Evolutionary conservation across 2,113 vertebrate species (phyloP), one percentile per base, ranked within the genome.

Genomic region (Thalassarche chlororhynchos): DNA sequence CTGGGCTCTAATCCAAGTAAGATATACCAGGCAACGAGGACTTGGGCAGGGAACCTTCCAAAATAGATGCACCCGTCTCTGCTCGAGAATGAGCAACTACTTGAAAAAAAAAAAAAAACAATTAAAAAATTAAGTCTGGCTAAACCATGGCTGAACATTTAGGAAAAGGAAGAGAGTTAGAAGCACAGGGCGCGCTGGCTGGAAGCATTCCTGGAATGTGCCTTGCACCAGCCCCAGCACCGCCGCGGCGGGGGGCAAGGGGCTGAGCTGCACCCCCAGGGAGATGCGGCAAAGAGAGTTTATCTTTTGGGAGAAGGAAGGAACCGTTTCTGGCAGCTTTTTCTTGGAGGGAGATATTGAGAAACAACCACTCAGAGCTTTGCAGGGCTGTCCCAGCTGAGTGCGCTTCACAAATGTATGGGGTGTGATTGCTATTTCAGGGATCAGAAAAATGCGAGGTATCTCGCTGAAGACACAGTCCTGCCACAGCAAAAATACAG

Each of bases 361-460:
- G 62, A 65, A 82, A 74, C 47, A 82, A 74, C 47, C 36, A 8
- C 55, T 75, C 4, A 2, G 55, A 58, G 14, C 65, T 71, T 57
- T 75, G 65, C 72, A 70, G 70, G 62, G 51, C 36, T 84, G 80
- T 77, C 71, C 76, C 72, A 69, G 49, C 49, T 1, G 2, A 60
- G 32, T 0, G 2, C 0, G 1, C 32, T 46, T 84, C 60, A 25
- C 69, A 46, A 60, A 49, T 1, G 1, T 36, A 4, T 9, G 29
- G 57, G 47, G 10, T 34, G 36, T 36, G 51, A 89, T 25, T 78
- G 38, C 46, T 84, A 0, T 54, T 75, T 51, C 61, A 75, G 74
- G 85, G 87, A 64, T 61, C 32, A 58, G 69, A 58, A 87, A 60
- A 77, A 84, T 7, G 28, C 0, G 0, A 62, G 34, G 11, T 46